phyloP scores from a whole-genome alignment of 2,888 invertebrate species.

The Diarsia mendica region DNA sequence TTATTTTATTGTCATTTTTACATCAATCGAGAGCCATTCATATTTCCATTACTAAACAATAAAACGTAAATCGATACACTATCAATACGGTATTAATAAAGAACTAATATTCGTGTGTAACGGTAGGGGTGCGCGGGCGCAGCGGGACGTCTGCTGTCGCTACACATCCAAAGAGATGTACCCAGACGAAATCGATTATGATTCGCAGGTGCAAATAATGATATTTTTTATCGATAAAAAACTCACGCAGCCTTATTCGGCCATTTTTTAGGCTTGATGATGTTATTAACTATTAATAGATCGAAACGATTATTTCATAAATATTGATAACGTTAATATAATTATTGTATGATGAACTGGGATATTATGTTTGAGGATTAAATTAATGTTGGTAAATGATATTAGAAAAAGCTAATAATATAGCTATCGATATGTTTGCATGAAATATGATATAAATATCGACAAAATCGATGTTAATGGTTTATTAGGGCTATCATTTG shows the following conservation, averaged over 20 bases:
- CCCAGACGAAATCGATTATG: conserved; percentile 81
- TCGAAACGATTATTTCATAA: conserved; percentile 65
- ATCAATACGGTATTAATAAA: conserved; percentile 62
- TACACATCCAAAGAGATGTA: conserved; percentile 72
- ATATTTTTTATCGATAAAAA: conserved; percentile 74
- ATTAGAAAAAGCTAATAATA: conserved; percentile 52
- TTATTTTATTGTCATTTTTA: conserved; percentile 47
- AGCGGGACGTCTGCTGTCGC: conserved; percentile 78
- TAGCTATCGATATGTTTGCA: conserved; percentile 36
- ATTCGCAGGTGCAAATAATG: conserved; percentile 88
- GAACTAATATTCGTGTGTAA: conserved; percentile 69
- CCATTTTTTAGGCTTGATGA: conserved; percentile 70
- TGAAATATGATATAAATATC: conserved; percentile 31
- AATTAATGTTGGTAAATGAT: conserved; percentile 42
- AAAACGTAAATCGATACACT: conserved; percentile 60
- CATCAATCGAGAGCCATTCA: conserved; percentile 47
- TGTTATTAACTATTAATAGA: conserved; percentile 78
- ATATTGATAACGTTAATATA: conserved; percentile 62
- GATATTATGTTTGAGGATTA: conserved; percentile 48
- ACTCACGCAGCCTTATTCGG: conserved; percentile 70
- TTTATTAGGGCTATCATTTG: conserved; percentile 4
- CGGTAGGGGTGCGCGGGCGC: conserved; percentile 81
- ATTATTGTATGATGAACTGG: conserved; percentile 44
- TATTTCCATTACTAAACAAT: conserved; percentile 57
- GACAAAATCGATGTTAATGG: conserved; percentile 29